A percentile compares a stretch with the other conserved stretches of the same genome.
Evolutionary conservation across 1,140 invertebrate species (phyloP).

Genomic region (Orchesella cincta): DNA sequence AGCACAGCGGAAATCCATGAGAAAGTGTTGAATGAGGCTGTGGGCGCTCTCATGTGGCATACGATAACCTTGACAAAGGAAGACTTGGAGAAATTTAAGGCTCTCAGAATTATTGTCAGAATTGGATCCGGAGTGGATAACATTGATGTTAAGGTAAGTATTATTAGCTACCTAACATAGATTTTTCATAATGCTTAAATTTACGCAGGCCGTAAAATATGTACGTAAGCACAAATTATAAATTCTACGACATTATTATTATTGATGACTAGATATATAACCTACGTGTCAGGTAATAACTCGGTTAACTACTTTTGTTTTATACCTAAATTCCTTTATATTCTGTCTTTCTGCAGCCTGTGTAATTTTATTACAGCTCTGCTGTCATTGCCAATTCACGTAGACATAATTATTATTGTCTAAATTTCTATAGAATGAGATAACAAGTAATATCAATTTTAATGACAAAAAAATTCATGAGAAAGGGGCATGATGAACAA

Average conservation of each 20-base stretch:
- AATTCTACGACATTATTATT: no score
- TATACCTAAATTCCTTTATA: neutral
- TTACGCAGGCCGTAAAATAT: no score
- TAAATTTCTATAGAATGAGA: neutral
- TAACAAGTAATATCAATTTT: neutral
- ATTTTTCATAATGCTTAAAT: no score
- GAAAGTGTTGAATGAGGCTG: constrained; percentile 99
- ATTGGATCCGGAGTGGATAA: constrained; percentile 98
- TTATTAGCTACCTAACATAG: neutral
- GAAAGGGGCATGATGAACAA: neutral
- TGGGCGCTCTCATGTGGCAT: constrained; percentile 99
- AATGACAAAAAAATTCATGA: no score
- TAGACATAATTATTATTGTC: neutral
- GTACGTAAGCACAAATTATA: no score
- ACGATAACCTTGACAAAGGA: constrained; percentile 98
- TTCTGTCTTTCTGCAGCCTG: no score
- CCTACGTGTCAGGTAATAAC: no score
- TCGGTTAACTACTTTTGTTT: neutral
- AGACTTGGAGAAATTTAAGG: constrained; percentile 99
- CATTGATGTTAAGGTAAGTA: constrained; percentile 88
- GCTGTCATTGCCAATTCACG: no score
- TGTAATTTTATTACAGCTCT: no score
- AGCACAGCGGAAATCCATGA: constrained; percentile 99
- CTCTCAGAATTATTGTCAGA: constrained; percentile 95
- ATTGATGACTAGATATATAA: no score